Evolutionary conservation across 2,113 vertebrate species (phyloP).

Genomic region (Cacatua alba): DNA sequence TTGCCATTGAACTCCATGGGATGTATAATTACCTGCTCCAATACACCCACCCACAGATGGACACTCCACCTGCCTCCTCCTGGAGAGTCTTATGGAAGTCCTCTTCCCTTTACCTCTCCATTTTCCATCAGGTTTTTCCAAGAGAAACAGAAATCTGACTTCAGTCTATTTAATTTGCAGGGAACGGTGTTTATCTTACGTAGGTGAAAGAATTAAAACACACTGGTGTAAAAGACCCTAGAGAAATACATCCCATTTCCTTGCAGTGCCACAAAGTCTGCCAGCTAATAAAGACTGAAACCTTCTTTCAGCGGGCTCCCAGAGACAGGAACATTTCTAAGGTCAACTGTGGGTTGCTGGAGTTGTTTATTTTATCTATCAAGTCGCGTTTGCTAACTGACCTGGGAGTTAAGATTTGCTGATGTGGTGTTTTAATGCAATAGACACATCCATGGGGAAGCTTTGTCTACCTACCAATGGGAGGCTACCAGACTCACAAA

Average conservation of each 20-base stretch:
- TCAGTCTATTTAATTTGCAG: not conserved
- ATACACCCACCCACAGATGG: not conserved
- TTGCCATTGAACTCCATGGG: not conserved
- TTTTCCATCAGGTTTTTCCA: not conserved
- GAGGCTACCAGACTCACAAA: not conserved
- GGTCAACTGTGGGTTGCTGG: not conserved
- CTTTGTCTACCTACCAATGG: not conserved
- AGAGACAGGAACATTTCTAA: not conserved
- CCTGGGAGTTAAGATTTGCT: not conserved
- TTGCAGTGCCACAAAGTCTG: not conserved
- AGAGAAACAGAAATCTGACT: not conserved
- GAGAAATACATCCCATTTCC: not conserved
- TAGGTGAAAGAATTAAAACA: not conserved
- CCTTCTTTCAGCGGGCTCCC: not conserved
- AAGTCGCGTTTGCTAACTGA: not conserved
- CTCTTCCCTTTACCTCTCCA: not conserved
- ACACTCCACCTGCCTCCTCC: not conserved
- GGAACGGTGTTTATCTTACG: not conserved
- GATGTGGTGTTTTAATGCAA: not conserved
- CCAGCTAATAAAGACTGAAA: not conserved
- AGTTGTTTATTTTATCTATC: not conserved
- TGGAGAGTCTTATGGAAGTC: not conserved
- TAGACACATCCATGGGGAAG: not conserved
- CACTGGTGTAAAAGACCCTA: rapidly evolving
- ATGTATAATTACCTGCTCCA: not conserved